These are phyloP conservation scores for Saturnia japonica DNA, from an alignment of 2,888 invertebrate genomes.

Conservation along the genomic window DNA sequence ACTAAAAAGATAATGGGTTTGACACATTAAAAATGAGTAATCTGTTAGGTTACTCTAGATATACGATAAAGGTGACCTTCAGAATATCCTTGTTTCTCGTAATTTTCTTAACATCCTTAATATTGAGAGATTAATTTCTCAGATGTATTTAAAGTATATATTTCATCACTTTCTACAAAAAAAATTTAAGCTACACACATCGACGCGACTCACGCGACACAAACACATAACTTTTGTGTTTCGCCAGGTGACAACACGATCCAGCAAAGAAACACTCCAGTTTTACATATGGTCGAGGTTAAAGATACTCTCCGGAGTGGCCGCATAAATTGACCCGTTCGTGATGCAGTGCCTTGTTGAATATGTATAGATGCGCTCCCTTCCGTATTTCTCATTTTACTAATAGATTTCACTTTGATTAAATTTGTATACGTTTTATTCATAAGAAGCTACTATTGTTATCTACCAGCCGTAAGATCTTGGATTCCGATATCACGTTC, in stretches of 20 bases:
- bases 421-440: slow-evolving; percentile 82
- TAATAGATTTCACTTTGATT: slow-evolving; percentile 82
- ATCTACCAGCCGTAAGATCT: slow-evolving; percentile 66
- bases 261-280: slow-evolving; percentile 68
- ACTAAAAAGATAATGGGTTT: background rate
- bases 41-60: background rate
- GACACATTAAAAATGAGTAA: background rate
- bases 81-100: background rate
- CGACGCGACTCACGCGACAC: background rate
- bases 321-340: slow-evolving; percentile 80
- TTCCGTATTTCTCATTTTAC: slow-evolving; percentile 82
- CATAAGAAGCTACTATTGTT: slow-evolving; percentile 77
- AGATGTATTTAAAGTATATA: background rate
- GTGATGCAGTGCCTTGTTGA: slow-evolving; percentile 82
- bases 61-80: background rate
- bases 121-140: background rate
- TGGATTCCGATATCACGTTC: slow-evolving; percentile 35
- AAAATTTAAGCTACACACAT: background rate
- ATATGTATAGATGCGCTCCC: slow-evolving; percentile 81
- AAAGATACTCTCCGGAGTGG: slow-evolving; percentile 74
- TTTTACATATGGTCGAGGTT: slow-evolving; percentile 78
- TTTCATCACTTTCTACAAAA: background rate
- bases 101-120: background rate
- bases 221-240: slow-evolving; percentile 24
- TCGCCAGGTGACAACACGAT: slow-evolving; percentile 72